Conservation (phyloP, 2,888 invertebrate species). For the Platypus cylindrus region DNA sequence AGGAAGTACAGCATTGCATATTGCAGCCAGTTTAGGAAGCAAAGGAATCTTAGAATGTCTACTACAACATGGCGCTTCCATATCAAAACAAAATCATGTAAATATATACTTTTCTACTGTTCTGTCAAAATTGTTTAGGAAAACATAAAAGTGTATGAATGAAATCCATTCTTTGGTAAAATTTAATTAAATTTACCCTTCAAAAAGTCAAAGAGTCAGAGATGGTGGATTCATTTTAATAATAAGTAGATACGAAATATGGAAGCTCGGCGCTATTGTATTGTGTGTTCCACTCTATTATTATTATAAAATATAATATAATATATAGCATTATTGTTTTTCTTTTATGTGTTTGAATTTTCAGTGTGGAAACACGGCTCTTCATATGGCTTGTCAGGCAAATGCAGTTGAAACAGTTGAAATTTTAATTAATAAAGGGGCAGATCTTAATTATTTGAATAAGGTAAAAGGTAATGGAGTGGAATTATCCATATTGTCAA, state of each 20-base stretch:
- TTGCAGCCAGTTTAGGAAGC: conserved; percentile 57
- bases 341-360: conserved; percentile 4
- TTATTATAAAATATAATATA: neutral
- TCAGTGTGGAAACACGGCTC: conserved; percentile 56
- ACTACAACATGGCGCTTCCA: conserved; percentile 48
- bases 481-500: no score
- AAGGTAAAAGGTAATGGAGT: conserved; percentile 48
- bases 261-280: no score
- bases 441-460: conserved; percentile 60
- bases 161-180: no score
- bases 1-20: conserved; percentile 54
- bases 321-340: neutral
- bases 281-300: no score
- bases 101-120: no score
- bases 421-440: conserved; percentile 53
- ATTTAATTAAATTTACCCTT: no score
- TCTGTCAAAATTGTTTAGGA: neutral
- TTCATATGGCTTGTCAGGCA: conserved; percentile 62
- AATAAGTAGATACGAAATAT: no score
- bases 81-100: conserved; percentile 57
- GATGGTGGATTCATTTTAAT: no score
- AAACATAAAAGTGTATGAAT: no score
- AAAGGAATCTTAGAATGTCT: conserved; percentile 54
- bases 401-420: conserved; percentile 59
- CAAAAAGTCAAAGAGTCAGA: no score